Conservation (phyloP, 2,888 invertebrate species). For the Sepiola atlantica region DNA sequence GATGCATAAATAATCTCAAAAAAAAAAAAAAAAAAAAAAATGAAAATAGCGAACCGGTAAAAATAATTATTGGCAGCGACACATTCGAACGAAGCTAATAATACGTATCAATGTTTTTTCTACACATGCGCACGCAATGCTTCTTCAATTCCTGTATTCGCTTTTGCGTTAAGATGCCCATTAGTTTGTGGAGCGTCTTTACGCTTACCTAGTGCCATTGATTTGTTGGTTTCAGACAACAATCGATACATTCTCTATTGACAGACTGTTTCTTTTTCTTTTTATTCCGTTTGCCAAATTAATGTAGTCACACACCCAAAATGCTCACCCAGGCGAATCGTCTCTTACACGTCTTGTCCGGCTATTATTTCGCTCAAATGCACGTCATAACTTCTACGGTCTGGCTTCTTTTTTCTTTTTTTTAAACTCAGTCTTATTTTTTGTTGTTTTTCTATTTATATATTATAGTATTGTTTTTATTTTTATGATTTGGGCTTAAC, state of each 20-base stretch:
- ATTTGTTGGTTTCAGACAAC: not conserved
- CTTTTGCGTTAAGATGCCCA: no score
- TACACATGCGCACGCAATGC: not conserved
- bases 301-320: not conserved
- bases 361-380: not conserved
- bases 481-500: no score
- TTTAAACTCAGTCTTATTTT: no score
- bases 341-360: not conserved
- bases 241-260: not conserved
- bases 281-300: not conserved
- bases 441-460: no score
- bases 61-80: not conserved
- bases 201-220: not conserved
- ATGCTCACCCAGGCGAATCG: not conserved
- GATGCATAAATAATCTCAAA: not conserved
- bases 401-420: not conserved
- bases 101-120: not conserved
- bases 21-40: not conserved
- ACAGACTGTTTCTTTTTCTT: not conserved
- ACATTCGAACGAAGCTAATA: not conserved
- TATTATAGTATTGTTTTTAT: no score
- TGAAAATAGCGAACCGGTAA: not conserved
- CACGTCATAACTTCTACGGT: not conserved
- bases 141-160: not conserved
- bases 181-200: not conserved